phyloP scores from a whole-genome alignment of 2,888 invertebrate genomes.

The Allolobophora icterica region DNA sequence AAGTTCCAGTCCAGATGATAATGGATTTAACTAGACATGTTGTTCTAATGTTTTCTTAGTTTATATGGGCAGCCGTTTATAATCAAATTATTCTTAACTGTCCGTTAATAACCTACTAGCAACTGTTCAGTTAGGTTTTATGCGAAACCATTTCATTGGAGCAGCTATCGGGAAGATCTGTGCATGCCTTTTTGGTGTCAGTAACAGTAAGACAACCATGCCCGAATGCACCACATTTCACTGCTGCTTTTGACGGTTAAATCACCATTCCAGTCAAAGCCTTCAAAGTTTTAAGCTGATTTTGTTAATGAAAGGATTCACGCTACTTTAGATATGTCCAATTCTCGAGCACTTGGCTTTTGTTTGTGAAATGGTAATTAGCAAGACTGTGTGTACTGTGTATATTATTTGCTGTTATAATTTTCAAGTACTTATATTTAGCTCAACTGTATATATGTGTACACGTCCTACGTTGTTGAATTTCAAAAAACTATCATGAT shows the following conservation, averaged over 20 bases:
- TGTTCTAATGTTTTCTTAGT: background rate
- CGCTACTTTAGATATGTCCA: background rate
- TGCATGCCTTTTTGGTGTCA: background rate
- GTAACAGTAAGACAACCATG: background rate
- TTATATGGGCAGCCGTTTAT: no score
- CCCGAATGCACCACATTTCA: background rate
- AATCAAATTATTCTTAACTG: no score
- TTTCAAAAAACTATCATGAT: slow-evolving; percentile 12
- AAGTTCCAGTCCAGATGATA: background rate
- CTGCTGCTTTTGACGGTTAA: background rate
- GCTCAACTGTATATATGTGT: background rate
- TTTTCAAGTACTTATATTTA: background rate
- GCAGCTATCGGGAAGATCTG: background rate
- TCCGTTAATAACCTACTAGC: background rate
- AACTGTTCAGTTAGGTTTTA: background rate
- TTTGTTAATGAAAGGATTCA: background rate
- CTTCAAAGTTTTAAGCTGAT: background rate
- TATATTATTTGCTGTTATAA: background rate
- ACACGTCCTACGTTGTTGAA: background rate
- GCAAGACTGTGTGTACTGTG: background rate
- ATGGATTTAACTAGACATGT: background rate
- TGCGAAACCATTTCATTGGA: background rate
- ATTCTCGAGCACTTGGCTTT: background rate
- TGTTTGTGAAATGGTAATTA: background rate
- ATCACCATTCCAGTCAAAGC: background rate